A percentile compares a stretch with the other conserved stretches of the same genome.
Conservation (phyloP, 2,113 vertebrate species). For the Pan paniscus region DNA sequence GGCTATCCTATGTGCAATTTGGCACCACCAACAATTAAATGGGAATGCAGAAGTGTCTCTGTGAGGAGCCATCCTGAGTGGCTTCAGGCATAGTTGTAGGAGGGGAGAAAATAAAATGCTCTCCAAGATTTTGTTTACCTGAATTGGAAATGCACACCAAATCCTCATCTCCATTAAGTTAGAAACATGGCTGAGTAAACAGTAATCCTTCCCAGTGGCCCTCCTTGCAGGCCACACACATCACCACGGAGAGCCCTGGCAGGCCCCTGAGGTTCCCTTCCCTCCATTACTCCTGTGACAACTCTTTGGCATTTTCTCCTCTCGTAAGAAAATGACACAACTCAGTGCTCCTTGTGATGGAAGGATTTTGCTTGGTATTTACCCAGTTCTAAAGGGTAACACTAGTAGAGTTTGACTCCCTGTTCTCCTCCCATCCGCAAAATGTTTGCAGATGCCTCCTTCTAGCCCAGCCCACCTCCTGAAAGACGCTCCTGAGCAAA, state of each 20-base stretch:
- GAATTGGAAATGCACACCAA: neutral
- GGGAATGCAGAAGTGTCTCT: neutral
- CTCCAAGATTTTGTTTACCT: neutral
- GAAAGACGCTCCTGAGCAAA: slow-evolving; percentile 43
- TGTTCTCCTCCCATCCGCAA: neutral
- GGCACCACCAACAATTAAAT: neutral
- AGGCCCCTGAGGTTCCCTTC: neutral
- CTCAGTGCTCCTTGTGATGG: neutral
- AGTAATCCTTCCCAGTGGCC: neutral
- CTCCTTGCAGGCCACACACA: neutral
- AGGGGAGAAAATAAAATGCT: neutral
- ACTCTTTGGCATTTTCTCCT: slow-evolving; percentile 19
- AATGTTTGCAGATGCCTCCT: neutral
- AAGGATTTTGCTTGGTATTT: neutral
- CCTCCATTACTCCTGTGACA: neutral
- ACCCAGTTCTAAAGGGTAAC: neutral
- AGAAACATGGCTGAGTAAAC: neutral
- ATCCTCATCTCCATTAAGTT: neutral
- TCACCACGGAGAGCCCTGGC: neutral
- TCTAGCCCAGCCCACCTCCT: slow-evolving; percentile 22
- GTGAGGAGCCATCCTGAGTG: neutral
- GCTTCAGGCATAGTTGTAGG: neutral
- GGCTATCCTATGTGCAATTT: neutral
- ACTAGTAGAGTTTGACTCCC: neutral
- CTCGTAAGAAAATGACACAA: slow-evolving; percentile 35